These are phyloP conservation scores for Pissodes strobi DNA, from an alignment of 1,140 invertebrate genomes.

Conservation along the genomic window DNA sequence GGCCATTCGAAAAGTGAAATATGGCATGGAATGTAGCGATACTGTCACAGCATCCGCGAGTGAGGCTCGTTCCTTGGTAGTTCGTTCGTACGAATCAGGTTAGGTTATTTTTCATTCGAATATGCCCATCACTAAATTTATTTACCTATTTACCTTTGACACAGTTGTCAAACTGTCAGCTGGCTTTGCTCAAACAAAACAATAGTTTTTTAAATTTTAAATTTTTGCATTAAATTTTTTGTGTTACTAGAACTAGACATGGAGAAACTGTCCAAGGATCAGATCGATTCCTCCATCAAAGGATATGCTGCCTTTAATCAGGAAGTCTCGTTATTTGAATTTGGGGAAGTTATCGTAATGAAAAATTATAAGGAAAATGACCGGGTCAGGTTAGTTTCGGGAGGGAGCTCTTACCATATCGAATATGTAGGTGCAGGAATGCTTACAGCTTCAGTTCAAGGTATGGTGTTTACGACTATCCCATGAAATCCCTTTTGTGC, in stretches of 20 bases:
- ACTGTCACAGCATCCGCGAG: too few relatives aligned
- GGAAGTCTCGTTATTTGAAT: constrained; percentile 47
- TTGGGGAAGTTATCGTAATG: constrained; percentile 48
- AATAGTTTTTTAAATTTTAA: too few relatives aligned
- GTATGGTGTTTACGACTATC: constrained; percentile 45
- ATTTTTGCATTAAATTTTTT: not conserved
- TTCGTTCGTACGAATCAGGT: too few relatives aligned
- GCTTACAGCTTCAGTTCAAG: constrained; percentile 69
- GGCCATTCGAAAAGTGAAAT: too few relatives aligned
- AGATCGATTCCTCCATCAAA: constrained; percentile 1
- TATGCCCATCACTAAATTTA: too few relatives aligned
- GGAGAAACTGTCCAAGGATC: constrained; percentile 4
- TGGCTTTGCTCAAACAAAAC: too few relatives aligned
- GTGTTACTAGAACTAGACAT: not conserved
- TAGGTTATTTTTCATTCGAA: too few relatives aligned
- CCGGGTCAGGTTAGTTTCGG: constrained; percentile 66
- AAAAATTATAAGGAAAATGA: constrained; percentile 49
- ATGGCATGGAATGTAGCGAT: too few relatives aligned
- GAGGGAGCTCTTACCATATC: constrained; percentile 64
- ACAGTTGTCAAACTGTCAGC: too few relatives aligned
- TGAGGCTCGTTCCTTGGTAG: too few relatives aligned
- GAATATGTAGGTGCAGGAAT: constrained; percentile 72
- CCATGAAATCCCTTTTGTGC: not conserved
- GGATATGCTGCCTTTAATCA: constrained; percentile 39
- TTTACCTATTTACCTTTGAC: too few relatives aligned